A percentile compares a stretch with the other conserved stretches of the same genome.
Conservation (phyloP, 2,113 vertebrate species). For the Oxyruncus cristatus region DNA sequence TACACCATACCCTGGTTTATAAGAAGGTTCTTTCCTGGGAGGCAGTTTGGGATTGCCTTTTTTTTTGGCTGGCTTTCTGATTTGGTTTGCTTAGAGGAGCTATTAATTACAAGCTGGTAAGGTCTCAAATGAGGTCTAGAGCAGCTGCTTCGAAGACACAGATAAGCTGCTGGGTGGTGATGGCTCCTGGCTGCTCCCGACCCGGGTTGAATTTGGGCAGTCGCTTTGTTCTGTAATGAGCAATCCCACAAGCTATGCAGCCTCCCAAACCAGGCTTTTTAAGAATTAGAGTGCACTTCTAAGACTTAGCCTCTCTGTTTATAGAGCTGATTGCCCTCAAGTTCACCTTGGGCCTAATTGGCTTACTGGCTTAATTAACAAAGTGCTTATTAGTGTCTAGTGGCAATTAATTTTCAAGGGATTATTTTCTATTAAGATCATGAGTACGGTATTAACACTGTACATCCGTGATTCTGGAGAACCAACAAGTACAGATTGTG, state of each 20-base stretch:
- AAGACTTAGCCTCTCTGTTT: not conserved
- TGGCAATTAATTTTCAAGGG: slow-evolving; percentile 58
- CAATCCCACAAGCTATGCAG: not conserved
- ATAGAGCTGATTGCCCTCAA: slow-evolving; percentile 42
- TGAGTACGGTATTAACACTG: slow-evolving; percentile 7
- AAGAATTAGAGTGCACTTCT: not conserved
- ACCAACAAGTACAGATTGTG: not conserved
- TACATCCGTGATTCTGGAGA: not conserved
- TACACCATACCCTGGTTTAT: not conserved
- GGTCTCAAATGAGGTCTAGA: not conserved
- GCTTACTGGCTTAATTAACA: slow-evolving; percentile 64
- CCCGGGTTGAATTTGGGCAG: not conserved
- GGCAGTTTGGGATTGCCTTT: not conserved
- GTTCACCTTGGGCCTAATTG: slow-evolving; percentile 65
- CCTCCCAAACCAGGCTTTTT: not conserved
- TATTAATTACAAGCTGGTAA: not conserved
- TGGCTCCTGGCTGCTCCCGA: slow-evolving; percentile 13
- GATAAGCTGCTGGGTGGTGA: not conserved
- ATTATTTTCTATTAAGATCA: slow-evolving; percentile 63
- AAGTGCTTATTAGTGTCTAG: slow-evolving; percentile 60
- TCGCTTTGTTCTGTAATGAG: slow-evolving; percentile 19
- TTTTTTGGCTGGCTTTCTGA: not conserved
- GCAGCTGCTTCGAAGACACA: not conserved
- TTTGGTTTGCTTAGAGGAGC: not conserved
- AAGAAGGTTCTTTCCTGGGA: not conserved